Conservation (phyloP, 2,113 vertebrate species). For the Nycticryphes semicollaris region DNA sequence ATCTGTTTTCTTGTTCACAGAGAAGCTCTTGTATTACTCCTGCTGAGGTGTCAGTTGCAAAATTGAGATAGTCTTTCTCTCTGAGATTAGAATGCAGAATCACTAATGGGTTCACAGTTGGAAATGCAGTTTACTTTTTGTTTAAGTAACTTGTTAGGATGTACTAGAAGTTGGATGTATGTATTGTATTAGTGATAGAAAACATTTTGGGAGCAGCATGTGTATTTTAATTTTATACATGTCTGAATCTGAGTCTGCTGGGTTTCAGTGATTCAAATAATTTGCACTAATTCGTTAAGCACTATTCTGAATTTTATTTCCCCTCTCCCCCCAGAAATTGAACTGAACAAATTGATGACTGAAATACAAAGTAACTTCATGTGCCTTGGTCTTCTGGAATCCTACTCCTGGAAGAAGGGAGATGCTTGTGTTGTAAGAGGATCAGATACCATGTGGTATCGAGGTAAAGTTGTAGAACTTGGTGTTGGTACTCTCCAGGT, state of each 20-base stretch:
- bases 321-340: constrained; percentile 65
- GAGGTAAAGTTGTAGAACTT: constrained; percentile 83
- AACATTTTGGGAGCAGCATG: background rate
- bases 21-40: background rate
- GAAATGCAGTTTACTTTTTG: background rate
- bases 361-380: constrained; percentile 84
- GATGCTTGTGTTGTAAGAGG: constrained; percentile 88
- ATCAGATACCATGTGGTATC: constrained; percentile 87
- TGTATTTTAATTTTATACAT: background rate
- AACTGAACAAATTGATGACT: constrained; percentile 76
- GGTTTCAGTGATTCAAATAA: background rate
- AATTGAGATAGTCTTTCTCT: background rate
- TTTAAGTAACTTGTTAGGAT: background rate
- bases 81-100: background rate
- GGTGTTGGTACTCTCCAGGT: constrained; percentile 81
- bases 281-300: background rate
- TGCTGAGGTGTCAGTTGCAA: background rate
- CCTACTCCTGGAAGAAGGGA: constrained; percentile 87
- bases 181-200: background rate
- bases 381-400: constrained; percentile 80
- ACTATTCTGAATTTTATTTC: background rate
- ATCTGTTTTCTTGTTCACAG: background rate
- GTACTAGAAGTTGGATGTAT: background rate
- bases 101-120: background rate
- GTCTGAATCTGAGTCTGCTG: background rate